These are phyloP conservation scores for Indri indri DNA, from an alignment of 2,113 vertebrate genomes.

Conservation along the genomic window DNA sequence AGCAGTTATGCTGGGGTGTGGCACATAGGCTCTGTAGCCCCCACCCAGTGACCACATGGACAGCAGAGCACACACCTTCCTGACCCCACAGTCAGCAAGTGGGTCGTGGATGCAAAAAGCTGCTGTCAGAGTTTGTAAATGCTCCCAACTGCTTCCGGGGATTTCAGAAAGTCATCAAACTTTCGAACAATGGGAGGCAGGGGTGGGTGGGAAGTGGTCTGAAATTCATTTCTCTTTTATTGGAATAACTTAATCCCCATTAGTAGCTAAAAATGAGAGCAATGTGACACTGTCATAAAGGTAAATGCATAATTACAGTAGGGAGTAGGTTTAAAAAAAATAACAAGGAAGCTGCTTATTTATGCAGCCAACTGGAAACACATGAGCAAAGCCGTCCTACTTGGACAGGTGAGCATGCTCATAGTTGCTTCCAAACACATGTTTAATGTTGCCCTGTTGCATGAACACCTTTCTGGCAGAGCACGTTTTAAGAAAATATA, in stretches of 20 bases:
- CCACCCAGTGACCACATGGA: not conserved
- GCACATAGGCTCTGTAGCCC: not conserved
- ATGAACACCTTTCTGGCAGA: not conserved
- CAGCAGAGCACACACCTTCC: not conserved
- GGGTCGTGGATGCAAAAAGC: accelerated
- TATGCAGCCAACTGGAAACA: not conserved
- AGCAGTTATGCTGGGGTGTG: not conserved
- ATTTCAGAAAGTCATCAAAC: not conserved
- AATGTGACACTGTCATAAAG: not conserved
- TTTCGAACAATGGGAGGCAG: accelerated
- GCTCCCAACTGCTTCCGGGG: too few species aligned
- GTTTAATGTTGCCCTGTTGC: not conserved
- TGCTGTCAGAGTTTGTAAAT: accelerated
- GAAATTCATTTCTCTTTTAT: not conserved
- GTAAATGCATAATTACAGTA: not conserved
- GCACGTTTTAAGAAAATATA: not conserved
- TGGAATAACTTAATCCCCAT: not conserved
- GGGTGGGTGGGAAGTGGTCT: too few species aligned
- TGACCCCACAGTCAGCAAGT: not conserved
- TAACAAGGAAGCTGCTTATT: not conserved
- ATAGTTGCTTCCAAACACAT: accelerated
- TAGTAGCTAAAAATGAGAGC: not conserved
- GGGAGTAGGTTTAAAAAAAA: not conserved
- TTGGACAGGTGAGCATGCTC: not conserved
- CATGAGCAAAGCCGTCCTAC: accelerated